Conservation (phyloP, 2,888 invertebrate genomes). For the Schrankia costaestrigalis region DNA sequence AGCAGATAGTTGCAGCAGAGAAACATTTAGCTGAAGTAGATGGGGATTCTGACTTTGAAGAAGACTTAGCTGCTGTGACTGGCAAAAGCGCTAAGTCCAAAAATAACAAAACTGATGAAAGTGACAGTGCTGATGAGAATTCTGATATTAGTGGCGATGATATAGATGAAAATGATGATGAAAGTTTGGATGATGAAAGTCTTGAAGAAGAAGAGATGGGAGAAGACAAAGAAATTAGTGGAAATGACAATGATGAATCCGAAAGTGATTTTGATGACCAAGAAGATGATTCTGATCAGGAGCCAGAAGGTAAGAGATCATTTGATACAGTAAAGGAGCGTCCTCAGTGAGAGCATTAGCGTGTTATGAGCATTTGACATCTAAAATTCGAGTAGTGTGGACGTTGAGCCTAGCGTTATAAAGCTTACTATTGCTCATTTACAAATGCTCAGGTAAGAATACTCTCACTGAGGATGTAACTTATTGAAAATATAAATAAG, state of each 20-base stretch:
- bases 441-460: too few relatives aligned
- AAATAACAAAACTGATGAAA: constrained; percentile 24
- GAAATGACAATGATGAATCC: constrained; percentile 16
- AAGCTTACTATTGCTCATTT: too few relatives aligned
- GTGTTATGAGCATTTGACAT: too few relatives aligned
- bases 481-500: too few relatives aligned
- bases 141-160: constrained; percentile 19
- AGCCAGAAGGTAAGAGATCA: constrained; percentile 39
- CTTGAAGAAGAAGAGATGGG: constrained; percentile 8
- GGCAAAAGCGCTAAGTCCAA: constrained; percentile 46
- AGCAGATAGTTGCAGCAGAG: constrained; percentile 81
- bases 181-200: constrained; percentile 9
- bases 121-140: constrained; percentile 19
- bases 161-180: constrained; percentile 25
- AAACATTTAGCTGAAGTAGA: constrained; percentile 82
- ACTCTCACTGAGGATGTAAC: too few relatives aligned
- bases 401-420: too few relatives aligned
- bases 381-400: too few relatives aligned
- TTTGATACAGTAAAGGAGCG: too few relatives aligned
- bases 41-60: constrained; percentile 82
- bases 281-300: constrained; percentile 30
- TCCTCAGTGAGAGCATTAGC: too few relatives aligned
- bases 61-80: constrained; percentile 81
- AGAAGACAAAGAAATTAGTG: background rate
- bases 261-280: constrained; percentile 17